Evolutionary conservation across 2,888 invertebrate genomes (phyloP).

Genomic region (Brenthis hecate): DNA sequence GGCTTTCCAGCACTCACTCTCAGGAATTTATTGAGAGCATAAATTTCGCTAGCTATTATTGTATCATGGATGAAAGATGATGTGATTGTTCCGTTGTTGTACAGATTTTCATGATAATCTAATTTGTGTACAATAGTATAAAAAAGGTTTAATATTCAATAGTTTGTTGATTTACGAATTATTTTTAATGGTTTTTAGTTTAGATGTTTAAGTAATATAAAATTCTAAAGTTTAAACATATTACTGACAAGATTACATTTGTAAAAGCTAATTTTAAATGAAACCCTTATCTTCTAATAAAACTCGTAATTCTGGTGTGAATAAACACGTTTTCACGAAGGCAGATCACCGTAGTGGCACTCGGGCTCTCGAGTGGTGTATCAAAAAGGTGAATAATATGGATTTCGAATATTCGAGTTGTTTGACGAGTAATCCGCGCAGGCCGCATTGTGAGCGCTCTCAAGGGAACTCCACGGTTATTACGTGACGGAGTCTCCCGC

Average conservation of each 20-base stretch:
- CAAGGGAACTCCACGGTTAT: constrained; percentile 58
- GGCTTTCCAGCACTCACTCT: constrained; percentile 51
- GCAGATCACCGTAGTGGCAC: constrained; percentile 41
- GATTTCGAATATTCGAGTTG: constrained; percentile 67
- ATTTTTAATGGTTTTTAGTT: too few relatives aligned
- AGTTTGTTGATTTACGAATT: not conserved
- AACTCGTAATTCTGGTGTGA: not conserved
- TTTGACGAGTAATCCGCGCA: constrained; percentile 66
- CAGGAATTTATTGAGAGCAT: constrained; percentile 57
- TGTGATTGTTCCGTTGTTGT: constrained; percentile 32
- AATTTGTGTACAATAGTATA: constrained; percentile 24
- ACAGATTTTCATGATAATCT: constrained; percentile 27
- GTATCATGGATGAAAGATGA: constrained; percentile 35
- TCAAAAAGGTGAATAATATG: constrained; percentile 64
- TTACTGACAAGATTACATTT: too few relatives aligned
- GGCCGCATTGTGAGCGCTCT: constrained; percentile 55
- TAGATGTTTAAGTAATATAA: too few relatives aligned
- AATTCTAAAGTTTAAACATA: too few relatives aligned
- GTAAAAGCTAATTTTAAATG: not conserved
- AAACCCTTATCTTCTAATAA: not conserved
- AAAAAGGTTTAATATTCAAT: constrained; percentile 29
- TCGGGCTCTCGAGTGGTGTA: constrained; percentile 43
- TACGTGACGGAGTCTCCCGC: constrained; percentile 51
- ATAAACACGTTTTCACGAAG: constrained; percentile 36
- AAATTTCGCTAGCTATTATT: constrained; percentile 52